phyloP scores from a whole-genome alignment of 1,140 invertebrate species.

The Metopolophium dirhodum region DNA sequence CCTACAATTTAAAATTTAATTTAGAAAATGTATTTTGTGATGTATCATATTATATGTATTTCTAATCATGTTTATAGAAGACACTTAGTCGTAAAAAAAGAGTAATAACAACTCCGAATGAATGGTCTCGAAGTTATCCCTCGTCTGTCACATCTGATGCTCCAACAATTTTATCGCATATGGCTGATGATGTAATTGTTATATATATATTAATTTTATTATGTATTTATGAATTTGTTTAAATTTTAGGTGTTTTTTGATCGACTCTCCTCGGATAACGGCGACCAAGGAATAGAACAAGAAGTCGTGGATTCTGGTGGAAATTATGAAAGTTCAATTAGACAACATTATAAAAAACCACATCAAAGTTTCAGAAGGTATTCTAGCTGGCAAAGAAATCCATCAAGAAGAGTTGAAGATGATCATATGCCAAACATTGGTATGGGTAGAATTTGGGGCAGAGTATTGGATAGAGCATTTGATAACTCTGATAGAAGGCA shows the following conservation, averaged over 20 bases:
- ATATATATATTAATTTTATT: background rate
- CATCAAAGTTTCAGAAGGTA: conserved; percentile 51
- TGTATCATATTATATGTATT: conserved; percentile 43
- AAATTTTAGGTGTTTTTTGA: conserved; percentile 63
- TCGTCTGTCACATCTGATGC: conserved; percentile 62
- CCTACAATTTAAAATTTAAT: conserved; percentile 62
- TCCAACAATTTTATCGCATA: conserved; percentile 59
- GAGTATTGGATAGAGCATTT: conserved; percentile 73
- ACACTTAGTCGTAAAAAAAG: conserved; percentile 65
- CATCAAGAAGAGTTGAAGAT: conserved; percentile 52
- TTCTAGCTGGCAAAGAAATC: conserved; percentile 56
- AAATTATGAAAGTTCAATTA: conserved; percentile 41
- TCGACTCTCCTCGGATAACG: conserved; percentile 59
- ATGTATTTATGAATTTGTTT: conserved; percentile 22
- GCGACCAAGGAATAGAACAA: conserved; percentile 47
- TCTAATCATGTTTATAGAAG: conserved; percentile 61
- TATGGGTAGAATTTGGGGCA: conserved; percentile 65
- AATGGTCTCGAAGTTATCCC: conserved; percentile 68
- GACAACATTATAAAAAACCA: conserved; percentile 45
- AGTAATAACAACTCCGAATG: conserved; percentile 62
- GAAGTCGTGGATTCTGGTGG: conserved; percentile 49
- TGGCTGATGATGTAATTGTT: conserved; percentile 61
- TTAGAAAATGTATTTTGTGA: background rate
- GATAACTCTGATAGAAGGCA: conserved; percentile 83
- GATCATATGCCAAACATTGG: conserved; percentile 55